Conservation (phyloP, 2,113 vertebrate genomes). For the human region DNA sequence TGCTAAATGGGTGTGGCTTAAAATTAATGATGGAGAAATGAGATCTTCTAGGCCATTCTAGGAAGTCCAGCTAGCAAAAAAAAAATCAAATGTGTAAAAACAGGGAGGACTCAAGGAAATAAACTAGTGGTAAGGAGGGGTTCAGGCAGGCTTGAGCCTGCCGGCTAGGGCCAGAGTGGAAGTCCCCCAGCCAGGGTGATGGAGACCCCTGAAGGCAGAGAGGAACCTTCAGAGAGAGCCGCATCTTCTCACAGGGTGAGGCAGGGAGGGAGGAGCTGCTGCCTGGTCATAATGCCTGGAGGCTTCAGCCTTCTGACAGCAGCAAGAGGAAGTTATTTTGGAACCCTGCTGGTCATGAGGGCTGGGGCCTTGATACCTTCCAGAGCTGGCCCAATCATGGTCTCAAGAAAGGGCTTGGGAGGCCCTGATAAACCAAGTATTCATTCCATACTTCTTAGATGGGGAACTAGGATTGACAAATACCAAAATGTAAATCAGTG, state of each 20-base stretch:
- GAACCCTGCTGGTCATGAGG: background rate
- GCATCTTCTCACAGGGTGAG: accelerated
- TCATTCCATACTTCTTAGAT: background rate
- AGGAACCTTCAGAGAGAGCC: background rate
- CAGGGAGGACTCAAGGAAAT: background rate
- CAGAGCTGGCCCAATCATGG: background rate
- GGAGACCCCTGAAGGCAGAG: background rate
- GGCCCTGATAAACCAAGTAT: background rate
- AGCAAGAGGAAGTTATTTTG: background rate
- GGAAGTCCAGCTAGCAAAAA: background rate
- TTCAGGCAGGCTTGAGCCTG: background rate
- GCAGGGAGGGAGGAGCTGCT: background rate
- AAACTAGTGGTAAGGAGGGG: background rate
- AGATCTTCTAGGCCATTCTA: background rate
- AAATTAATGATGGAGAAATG: background rate
- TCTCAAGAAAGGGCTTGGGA: background rate
- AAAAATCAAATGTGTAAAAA: background rate
- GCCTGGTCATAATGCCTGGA: accelerated
- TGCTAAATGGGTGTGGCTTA: background rate
- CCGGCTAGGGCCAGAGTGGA: accelerated
- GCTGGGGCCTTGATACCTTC: background rate
- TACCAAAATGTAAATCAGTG: background rate
- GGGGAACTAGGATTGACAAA: background rate
- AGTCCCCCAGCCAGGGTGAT: background rate
- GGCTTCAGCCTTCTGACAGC: background rate